Evolutionary conservation across 2,797 vertebrate species (phyloP).

Genomic region (Coregonus suidteri): DNA sequence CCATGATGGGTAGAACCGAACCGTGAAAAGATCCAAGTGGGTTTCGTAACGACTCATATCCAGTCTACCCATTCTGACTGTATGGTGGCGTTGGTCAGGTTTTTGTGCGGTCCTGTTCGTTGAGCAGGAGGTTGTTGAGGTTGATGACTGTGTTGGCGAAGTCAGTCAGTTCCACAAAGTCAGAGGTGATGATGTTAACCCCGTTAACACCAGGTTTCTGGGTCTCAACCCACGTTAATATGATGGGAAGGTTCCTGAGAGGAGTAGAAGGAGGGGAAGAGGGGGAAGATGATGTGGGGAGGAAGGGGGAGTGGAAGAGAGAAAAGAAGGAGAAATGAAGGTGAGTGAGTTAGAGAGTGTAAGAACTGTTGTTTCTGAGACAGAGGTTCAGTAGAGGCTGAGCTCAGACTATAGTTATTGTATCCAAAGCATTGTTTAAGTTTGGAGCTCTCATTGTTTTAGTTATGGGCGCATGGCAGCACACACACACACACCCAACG

Average conservation of each 20-base stretch:
- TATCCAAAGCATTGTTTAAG: conserved; percentile 26
- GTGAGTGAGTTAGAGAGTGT: not conserved
- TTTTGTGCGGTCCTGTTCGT: conserved; percentile 55
- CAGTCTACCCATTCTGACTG: not conserved
- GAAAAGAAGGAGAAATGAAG: not conserved
- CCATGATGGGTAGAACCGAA: conserved; percentile 1
- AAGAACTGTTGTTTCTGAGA: not conserved
- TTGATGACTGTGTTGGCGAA: conserved; percentile 93
- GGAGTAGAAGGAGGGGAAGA: not conserved
- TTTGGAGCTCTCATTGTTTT: conserved; percentile 34
- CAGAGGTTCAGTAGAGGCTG: not conserved
- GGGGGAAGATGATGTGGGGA: not conserved
- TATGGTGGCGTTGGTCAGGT: conserved; percentile 54
- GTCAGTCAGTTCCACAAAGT: conserved; percentile 97
- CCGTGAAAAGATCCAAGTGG: not conserved
- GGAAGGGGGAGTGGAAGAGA: no score
- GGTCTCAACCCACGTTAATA: conserved; percentile 91
- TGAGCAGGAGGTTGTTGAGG: conserved; percentile 86
- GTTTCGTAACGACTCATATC: conserved; percentile 3
- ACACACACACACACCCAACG: conserved; percentile 14
- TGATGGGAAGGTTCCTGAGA: conserved; percentile 90
- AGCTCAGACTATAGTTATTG: not conserved
- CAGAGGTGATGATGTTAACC: conserved; percentile 97
- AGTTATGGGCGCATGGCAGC: not conserved
- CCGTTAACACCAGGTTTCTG: conserved; percentile 89